Percentiles rank a stretch among this genome's conserved stretches.
phyloP scores from a whole-genome alignment of 2,797 vertebrate genomes.

The Petrocephalus sullivani region DNA sequence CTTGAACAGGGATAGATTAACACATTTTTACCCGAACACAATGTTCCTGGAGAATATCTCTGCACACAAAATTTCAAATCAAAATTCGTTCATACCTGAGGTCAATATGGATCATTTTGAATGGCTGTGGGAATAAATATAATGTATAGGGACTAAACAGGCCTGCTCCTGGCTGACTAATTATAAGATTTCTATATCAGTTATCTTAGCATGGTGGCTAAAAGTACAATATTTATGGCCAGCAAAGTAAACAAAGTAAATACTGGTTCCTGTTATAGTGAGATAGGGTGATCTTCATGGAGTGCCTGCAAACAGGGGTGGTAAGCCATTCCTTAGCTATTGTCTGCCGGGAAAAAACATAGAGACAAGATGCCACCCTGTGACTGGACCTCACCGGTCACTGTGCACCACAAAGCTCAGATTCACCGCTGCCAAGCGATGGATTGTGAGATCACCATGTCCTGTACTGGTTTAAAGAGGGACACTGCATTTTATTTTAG shows the following conservation, averaged over 20 bases:
- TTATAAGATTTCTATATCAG: slow-evolving; percentile 21
- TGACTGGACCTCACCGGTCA: not conserved
- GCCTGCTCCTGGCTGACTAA: not conserved
- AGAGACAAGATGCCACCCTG: not conserved
- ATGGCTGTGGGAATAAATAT: slow-evolving; percentile 3
- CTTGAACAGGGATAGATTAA: not conserved
- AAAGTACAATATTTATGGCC: slow-evolving; percentile 14
- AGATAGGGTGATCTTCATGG: not conserved
- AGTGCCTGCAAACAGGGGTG: not conserved
- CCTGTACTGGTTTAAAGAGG: too few relatives aligned
- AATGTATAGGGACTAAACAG: not conserved
- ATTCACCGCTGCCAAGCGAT: not conserved
- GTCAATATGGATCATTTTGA: not conserved
- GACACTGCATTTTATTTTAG: too few relatives aligned
- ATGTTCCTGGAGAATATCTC: not conserved
- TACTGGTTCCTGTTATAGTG: not conserved
- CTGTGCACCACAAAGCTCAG: not conserved
- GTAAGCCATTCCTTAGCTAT: not conserved
- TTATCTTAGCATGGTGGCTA: slow-evolving; percentile 10
- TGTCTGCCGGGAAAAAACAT: not conserved
- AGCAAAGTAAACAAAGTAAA: not conserved
- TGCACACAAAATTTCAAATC: not conserved
- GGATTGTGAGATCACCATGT: too few relatives aligned
- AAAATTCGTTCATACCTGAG: not conserved
- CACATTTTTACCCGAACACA: not conserved